Percentiles rank a stretch among this genome's conserved stretches.
phyloP scores from a whole-genome alignment of 2,797 vertebrate species.

The Platyrinchus mystaceus region DNA sequence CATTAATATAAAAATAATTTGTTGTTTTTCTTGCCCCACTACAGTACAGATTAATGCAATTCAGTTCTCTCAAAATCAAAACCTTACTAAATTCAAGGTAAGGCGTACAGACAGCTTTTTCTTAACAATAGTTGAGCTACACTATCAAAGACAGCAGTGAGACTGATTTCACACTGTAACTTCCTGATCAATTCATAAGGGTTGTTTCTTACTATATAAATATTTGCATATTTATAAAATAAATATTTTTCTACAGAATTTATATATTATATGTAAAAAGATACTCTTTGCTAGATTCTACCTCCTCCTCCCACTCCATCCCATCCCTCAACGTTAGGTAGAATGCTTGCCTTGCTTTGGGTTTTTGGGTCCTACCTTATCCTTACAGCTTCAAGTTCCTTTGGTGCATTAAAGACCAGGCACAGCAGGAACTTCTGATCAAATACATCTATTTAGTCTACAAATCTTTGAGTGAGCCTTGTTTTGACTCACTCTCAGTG shows the following conservation, averaged over 20 bases:
- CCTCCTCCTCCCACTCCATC: background rate
- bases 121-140: background rate
- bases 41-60: background rate
- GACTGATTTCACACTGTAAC: background rate
- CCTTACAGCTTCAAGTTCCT: background rate
- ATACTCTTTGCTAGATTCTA: background rate
- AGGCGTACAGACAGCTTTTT: background rate
- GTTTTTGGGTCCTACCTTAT: background rate
- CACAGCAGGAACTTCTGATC: background rate
- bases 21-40: background rate
- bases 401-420: background rate
- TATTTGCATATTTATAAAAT: background rate
- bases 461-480: background rate
- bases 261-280: background rate
- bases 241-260: no score
- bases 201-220: background rate
- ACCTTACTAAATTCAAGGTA: background rate
- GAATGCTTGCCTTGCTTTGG: background rate
- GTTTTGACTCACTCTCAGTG: background rate
- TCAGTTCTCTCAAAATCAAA: background rate
- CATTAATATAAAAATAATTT: background rate
- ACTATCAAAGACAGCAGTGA: background rate
- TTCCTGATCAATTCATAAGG: background rate
- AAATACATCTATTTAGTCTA: background rate
- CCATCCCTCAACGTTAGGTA: background rate